Evolutionary conservation across 1,140 invertebrate species (phyloP), one percentile per base, ranked within the genome.

Genomic region (Caenorhabditis elegans): DNA sequence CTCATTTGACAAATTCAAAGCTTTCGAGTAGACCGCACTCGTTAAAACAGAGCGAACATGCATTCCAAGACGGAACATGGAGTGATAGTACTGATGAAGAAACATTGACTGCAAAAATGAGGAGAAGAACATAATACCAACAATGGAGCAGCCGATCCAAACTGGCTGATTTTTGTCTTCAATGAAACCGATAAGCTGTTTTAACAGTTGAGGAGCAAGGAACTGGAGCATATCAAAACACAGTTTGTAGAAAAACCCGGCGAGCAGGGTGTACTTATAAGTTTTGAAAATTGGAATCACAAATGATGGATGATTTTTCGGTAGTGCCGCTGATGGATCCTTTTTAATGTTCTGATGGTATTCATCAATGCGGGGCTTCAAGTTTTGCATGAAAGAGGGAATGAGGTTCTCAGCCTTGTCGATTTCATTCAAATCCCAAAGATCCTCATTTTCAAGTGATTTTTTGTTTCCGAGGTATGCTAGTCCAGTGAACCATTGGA

Each of bases 11-110:
- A 91, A 82, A 10, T 82, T 80, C 22, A 91, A 79, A 3, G 90
- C 93, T 90, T 98, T 99, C 87, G 94, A 92, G 90, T 98, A 99
- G 85, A 99, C 95, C 70, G 96, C 93, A 85, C 95, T 94, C 5
- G 96, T 96, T 22, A 99, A 91, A 0, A 95, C 94, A 0, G 96
- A 96, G 80, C 96, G 92, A 82, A 98, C 94, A 48, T 95, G 92
- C 91, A 98, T 93, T 13, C 96, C 96, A 22, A 97, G 93, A 34
- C 96, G 91, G 87, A 94, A 95, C 94, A 96, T 96, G 26, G 93
- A 92, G 87, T 95, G 93, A 90, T 95, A 96, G 90, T 97, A 97
- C 84, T 96, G 95, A 0, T 94, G 93, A 17, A 97, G 90, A 5
- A 98, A 90, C 60, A 98, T 88, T 0, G 96, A 70, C n/a, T 70